phyloP scores from a whole-genome alignment of 2,888 invertebrate species.

The Terebella lapidaria region DNA sequence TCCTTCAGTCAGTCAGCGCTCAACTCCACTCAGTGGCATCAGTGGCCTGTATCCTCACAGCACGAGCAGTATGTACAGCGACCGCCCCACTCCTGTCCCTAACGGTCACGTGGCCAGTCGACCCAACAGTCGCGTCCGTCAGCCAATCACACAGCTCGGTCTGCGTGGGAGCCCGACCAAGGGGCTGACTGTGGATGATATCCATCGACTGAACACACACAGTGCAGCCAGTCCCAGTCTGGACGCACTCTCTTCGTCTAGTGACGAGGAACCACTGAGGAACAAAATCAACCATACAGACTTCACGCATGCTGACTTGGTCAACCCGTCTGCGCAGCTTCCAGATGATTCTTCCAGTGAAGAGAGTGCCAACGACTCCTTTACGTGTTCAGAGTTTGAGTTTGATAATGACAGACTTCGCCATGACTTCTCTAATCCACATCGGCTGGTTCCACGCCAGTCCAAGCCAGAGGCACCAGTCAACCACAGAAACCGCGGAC shows the following conservation, averaged over 20 bases:
- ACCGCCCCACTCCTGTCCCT: conserved; percentile 8
- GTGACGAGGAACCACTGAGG: conserved; percentile 1
- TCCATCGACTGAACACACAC: conserved; percentile 68
- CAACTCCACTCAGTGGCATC: conserved; percentile 21
- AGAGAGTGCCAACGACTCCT: conserved; percentile 90
- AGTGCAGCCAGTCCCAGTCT: background rate
- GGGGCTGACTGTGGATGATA: conserved; percentile 87
- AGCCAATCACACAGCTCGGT: conserved; percentile 23
- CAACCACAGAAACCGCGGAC: background rate
- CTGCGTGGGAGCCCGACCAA: conserved; percentile 44
- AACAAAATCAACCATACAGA: conserved; percentile 19
- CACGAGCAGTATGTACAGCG: conserved; percentile 13
- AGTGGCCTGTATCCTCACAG: conserved; percentile 17
- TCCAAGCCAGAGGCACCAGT: background rate
- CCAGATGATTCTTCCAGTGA: conserved; percentile 58
- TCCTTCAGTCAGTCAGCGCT: conserved; percentile 13
- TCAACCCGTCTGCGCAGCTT: conserved; percentile 47
- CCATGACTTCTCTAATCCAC: conserved; percentile 60
- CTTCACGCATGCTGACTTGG: conserved; percentile 31
- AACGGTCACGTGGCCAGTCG: conserved; percentile 4
- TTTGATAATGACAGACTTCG: conserved; percentile 68
- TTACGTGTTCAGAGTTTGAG: conserved; percentile 96
- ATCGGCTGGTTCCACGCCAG: background rate
- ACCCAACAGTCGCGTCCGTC: conserved; percentile 13
- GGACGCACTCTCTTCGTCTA: background rate